These are phyloP conservation scores for Drosophila auraria DNA, from an alignment of 1,140 invertebrate genomes.

Conservation along the genomic window DNA sequence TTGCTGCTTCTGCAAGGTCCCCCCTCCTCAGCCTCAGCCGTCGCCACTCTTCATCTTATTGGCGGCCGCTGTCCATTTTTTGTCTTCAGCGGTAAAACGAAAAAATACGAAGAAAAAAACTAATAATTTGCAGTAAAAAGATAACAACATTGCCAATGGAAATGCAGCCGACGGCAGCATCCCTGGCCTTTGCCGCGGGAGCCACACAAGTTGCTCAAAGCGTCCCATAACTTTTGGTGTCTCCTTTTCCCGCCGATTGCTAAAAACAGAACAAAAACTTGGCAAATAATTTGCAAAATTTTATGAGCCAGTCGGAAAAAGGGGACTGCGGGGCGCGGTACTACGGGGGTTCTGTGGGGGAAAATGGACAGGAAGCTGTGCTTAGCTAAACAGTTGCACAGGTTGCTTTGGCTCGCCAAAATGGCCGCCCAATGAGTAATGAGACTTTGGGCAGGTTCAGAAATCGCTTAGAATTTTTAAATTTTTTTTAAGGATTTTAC, in stretches of 20 bases:
- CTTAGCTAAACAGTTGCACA: slow-evolving; percentile 67
- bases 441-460: slow-evolving; percentile 1
- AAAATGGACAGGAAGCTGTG: slow-evolving; percentile 65
- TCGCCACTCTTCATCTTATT: slow-evolving; percentile 4
- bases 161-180: slow-evolving; percentile 30
- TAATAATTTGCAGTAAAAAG: slow-evolving; percentile 84
- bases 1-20: slow-evolving; percentile 8
- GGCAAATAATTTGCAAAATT: slow-evolving; percentile 80
- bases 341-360: background rate
- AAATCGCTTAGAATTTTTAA: background rate
- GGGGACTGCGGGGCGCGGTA: background rate
- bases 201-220: slow-evolving; percentile 72
- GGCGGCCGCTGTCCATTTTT: slow-evolving; percentile 44
- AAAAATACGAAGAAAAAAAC: slow-evolving; percentile 49
- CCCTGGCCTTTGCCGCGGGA: slow-evolving; percentile 29
- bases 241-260: slow-evolving; percentile 28
- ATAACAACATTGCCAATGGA: slow-evolving; percentile 77
- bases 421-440: slow-evolving; percentile 16
- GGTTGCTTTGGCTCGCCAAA: slow-evolving; percentile 9
- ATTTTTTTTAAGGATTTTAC: too few relatives aligned
- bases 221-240: slow-evolving; percentile 58
- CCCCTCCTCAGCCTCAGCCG: background rate
- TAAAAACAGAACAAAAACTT: slow-evolving; percentile 71
- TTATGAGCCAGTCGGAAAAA: slow-evolving; percentile 61
- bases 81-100: slow-evolving; percentile 69